phyloP scores from a whole-genome alignment of 1,140 invertebrate genomes.

The Eriocheir sinensis region DNA sequence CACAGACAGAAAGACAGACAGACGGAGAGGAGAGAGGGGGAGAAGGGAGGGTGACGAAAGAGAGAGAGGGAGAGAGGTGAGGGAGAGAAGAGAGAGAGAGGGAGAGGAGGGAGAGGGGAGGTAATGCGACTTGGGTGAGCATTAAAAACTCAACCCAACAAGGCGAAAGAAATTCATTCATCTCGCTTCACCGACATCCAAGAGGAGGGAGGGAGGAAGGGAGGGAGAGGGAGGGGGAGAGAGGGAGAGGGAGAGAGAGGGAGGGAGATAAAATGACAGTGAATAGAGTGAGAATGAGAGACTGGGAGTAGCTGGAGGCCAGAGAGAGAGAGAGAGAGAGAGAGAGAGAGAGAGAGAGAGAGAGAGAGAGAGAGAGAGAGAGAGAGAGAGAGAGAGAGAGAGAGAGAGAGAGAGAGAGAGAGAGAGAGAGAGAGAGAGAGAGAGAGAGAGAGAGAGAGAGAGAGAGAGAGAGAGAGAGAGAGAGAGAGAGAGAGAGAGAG shows the following conservation, averaged over 20 bases:
- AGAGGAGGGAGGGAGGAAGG: not conserved
- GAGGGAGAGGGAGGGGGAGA: not conserved
- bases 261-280: constrained; percentile 24
- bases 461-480: constrained; percentile 14
- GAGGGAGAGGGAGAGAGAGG: not conserved
- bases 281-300: constrained; percentile 24
- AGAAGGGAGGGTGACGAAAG: too few relatives aligned
- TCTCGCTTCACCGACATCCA: constrained; percentile 20
- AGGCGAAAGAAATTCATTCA: constrained; percentile 25
- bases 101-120: not conserved
- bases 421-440: not conserved
- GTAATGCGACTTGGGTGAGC: not conserved
- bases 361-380: too few relatives aligned
- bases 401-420: too few relatives aligned
- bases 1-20: too few relatives aligned
- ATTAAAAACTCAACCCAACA: constrained; percentile 25
- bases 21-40: too few relatives aligned
- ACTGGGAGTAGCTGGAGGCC: not conserved
- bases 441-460: not conserved
- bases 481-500: constrained; percentile 14
- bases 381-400: too few relatives aligned
- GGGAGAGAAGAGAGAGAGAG: not conserved
- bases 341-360: not conserved
- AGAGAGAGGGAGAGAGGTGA: not conserved
- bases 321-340: not conserved